A percentile compares a stretch with the other conserved stretches of the same genome.
These are phyloP conservation scores for Microcebus jonahi DNA, from an alignment of 2,113 vertebrate species.

Conservation along the genomic window DNA sequence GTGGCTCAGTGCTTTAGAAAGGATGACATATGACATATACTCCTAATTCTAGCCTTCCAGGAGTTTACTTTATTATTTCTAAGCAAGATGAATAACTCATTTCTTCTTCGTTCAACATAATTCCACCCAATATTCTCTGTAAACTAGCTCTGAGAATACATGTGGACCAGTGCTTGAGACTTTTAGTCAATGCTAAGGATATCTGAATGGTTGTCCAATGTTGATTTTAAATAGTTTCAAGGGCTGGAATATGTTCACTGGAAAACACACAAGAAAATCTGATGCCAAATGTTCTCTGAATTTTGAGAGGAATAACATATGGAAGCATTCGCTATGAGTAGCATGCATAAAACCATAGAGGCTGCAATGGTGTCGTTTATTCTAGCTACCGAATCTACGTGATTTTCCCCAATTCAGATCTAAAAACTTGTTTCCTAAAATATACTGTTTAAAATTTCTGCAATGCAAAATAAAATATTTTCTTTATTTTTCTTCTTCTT, in stretches of 20 bases:
- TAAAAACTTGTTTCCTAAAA: neutral
- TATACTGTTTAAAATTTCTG: neutral
- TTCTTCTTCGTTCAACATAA: neutral
- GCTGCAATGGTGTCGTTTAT: neutral
- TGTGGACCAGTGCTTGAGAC: neutral
- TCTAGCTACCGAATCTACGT: neutral
- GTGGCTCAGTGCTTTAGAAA: neutral
- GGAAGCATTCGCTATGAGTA: neutral
- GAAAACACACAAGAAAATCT: neutral
- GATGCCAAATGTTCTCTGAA: constrained; percentile 27
- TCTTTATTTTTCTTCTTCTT: neutral
- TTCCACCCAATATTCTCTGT: neutral
- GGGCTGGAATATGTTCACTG: neutral
- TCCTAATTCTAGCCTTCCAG: neutral
- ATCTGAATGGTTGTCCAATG: neutral
- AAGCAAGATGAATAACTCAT: neutral
- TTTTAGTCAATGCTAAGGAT: constrained; percentile 30
- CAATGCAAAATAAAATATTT: neutral
- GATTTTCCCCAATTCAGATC: neutral
- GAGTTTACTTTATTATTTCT: constrained; percentile 25
- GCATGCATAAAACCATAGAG: neutral
- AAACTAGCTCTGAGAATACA: neutral
- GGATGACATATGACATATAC: neutral
- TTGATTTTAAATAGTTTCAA: constrained; percentile 15
- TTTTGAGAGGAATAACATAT: neutral